Evolutionary conservation across 1,140 invertebrate species (phyloP), one percentile per base, ranked within the genome.

Genomic region (Heliconius hermathena): DNA sequence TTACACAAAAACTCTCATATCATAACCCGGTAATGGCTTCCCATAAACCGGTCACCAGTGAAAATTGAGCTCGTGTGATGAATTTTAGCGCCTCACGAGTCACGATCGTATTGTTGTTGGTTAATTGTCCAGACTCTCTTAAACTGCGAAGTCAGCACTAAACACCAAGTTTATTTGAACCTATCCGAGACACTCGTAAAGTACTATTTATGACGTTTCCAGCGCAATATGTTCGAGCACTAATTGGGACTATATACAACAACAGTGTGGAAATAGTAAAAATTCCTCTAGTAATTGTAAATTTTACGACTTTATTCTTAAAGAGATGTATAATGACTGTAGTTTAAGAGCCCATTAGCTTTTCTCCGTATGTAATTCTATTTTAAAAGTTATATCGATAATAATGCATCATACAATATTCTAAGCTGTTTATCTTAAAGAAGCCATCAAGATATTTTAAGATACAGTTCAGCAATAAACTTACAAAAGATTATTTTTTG

Each of bases 131-230:
- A 82, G 83, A 75, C 81, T 79, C 74, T 82, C 73, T 85, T 86
- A 84, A 85, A 86, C 81, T 82, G 85, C 85, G 83, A 86, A 90
- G 86, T 85, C 83, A 80, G 83, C 85, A 88, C 85, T 88, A 89
- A 87, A 88, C 85, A 80, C 78, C 70, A 74, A 84, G 79, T 89
- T 89, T 90, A 89, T 88, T 87, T 86, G 89, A 82, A 79, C 77
- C 85, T 84, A 89, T 87, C 87, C 78, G 83, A 82, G 85, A 78
- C 72, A 80, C 82, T 86, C 88, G 81, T 90, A 89, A 90, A 88
- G 70, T 82, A 79, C 77, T 83, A 87, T 88, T 90, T 88, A 89
- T 86, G 86, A 87, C 75, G 73, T 78, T 83, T 84, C 81, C 78
- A 81, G 71, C 81, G 76, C 77, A 83, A 79, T 85, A 82, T 82